Evolutionary conservation across 1,140 invertebrate genomes (phyloP).

Genomic region (Zophobas atratus): DNA sequence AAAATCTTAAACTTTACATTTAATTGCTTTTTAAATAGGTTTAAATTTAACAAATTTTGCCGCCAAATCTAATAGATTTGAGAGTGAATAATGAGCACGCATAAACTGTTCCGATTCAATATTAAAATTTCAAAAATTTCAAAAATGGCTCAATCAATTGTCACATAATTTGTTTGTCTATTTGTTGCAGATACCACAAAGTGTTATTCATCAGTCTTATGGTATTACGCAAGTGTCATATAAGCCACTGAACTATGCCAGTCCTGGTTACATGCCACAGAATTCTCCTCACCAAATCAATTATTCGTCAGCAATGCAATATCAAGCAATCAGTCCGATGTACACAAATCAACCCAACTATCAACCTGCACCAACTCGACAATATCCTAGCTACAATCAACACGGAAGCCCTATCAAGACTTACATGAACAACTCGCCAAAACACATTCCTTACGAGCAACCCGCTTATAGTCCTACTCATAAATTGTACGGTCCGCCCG

Average conservation of each 20-base stretch:
- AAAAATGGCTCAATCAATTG: background rate
- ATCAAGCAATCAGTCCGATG: conserved; percentile 58
- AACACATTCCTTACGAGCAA: conserved; percentile 60
- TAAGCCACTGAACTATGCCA: conserved; percentile 53
- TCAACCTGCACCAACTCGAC: conserved; percentile 46
- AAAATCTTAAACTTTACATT: no score
- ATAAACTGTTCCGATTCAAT: background rate
- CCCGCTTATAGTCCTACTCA: conserved; percentile 50
- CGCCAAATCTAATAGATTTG: no score
- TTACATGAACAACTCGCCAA: conserved; percentile 57
- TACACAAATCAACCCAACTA: conserved; percentile 57
- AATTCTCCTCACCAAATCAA: conserved; percentile 53
- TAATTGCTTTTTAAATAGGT: no score
- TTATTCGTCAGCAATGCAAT: conserved; percentile 59
- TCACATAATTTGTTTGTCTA: background rate
- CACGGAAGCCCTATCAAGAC: conserved; percentile 58
- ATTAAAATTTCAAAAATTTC: conserved; percentile 5
- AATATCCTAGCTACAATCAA: conserved; percentile 54
- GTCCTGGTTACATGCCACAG: conserved; percentile 53
- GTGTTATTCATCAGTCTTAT: conserved; percentile 62
- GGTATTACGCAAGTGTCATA: conserved; percentile 58
- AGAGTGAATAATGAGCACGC: no score
- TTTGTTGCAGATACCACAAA: conserved; percentile 57
- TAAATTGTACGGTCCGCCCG: conserved; percentile 51
- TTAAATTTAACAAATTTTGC: no score